Evolutionary conservation across 2,797 vertebrate genomes (phyloP).

Genomic region (Bradypodion ventrale): DNA sequence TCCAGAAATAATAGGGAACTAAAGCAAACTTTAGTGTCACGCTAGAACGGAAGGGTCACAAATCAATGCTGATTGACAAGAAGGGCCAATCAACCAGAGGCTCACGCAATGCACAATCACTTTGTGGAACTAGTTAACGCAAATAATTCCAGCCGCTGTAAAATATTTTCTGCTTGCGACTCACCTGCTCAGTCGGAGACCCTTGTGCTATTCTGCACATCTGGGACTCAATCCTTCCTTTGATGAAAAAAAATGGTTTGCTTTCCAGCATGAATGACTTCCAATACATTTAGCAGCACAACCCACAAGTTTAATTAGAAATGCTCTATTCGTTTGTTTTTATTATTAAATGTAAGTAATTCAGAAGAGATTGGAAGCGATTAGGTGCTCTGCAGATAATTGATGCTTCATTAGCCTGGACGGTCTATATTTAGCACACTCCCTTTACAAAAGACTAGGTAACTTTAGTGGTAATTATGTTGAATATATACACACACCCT

Average conservation of each 20-base stretch:
- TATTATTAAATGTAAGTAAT: conserved; percentile 34
- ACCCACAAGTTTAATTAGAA: conserved; percentile 23
- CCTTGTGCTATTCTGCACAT: neutral
- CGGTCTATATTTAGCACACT: neutral
- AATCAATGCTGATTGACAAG: neutral
- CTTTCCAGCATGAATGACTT: neutral
- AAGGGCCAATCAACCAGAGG: neutral
- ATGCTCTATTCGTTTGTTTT: conserved; percentile 17
- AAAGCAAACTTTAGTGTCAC: too few relatives aligned
- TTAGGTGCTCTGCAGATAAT: neutral
- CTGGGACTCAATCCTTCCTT: neutral
- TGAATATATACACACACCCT: neutral
- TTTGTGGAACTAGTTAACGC: neutral
- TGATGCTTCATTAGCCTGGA: conserved; percentile 32
- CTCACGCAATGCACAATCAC: neutral
- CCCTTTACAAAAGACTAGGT: neutral
- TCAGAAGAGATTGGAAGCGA: conserved; percentile 14
- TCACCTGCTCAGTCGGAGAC: neutral
- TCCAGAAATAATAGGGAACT: too few relatives aligned
- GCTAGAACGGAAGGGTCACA: neutral
- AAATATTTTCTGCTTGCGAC: neutral
- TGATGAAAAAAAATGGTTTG: neutral
- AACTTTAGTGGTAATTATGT: neutral
- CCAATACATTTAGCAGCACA: neutral
- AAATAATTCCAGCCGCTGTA: neutral